Conservation (phyloP, 2,797 vertebrate species). For the Myoxocephalus aenaeus region DNA sequence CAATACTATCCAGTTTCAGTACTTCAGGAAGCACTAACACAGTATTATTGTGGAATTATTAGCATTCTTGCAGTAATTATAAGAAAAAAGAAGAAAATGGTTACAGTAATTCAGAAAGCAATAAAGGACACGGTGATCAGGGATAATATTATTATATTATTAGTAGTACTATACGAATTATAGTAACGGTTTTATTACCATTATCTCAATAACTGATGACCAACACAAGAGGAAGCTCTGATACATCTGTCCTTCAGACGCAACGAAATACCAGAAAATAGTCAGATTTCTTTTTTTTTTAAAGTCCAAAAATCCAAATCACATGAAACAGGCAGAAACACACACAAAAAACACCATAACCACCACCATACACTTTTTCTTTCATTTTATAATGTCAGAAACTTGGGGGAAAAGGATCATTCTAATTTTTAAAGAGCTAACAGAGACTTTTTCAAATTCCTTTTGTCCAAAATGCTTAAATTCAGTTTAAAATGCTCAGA, state of each 20-base stretch:
- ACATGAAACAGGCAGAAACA: no score
- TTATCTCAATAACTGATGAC: constrained; percentile 2
- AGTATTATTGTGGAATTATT: neutral
- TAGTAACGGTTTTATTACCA: constrained; percentile 13
- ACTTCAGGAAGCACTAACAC: neutral
- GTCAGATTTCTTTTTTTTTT: no score
- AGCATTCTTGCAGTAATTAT: no score
- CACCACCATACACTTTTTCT: no score
- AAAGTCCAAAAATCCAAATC: no score
- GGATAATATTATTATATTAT: neutral
- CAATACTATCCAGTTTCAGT: neutral
- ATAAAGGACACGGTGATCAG: neutral
- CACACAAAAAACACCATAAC: no score
- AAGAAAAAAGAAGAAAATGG: no score
- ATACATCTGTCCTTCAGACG: constrained; percentile 21
- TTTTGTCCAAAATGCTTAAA: no score
- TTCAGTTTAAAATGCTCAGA: neutral
- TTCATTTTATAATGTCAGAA: no score
- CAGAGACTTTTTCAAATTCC: no score
- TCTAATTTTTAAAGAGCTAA: no score
- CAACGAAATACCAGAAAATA: constrained; percentile 22
- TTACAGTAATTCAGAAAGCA: no score
- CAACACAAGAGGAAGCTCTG: constrained; percentile 11
- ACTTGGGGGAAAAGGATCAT: neutral
- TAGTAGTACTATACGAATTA: neutral